These are phyloP conservation scores for Coccyzus lansbergi DNA, from an alignment of 2,797 vertebrate genomes.

Conservation along the genomic window DNA sequence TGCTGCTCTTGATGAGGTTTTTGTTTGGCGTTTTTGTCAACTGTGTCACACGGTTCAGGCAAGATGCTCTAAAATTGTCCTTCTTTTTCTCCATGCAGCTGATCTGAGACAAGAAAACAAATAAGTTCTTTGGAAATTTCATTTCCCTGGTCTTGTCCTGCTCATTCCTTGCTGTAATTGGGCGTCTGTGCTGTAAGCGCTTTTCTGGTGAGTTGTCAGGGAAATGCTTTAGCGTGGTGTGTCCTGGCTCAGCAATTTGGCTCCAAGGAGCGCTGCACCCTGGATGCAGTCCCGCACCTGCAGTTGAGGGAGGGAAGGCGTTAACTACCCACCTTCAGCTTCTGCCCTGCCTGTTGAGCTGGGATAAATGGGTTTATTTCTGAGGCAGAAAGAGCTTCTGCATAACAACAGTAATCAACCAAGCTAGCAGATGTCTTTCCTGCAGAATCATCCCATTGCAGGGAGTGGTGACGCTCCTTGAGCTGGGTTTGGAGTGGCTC, in stretches of 20 bases:
- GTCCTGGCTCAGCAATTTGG: background rate
- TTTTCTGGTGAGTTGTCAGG: slow-evolving; percentile 39
- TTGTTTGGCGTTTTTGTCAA: background rate
- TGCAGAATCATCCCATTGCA: background rate
- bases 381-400: background rate
- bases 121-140: slow-evolving; percentile 46
- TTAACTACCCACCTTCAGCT: background rate
- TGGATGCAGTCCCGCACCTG: background rate
- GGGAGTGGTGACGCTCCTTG: background rate
- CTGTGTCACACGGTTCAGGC: background rate
- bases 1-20: background rate
- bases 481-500: background rate
- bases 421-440: background rate
- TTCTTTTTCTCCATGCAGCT: background rate
- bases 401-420: background rate
- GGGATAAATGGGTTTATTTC: background rate
- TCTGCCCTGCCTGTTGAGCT: background rate
- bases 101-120: slow-evolving; percentile 34
- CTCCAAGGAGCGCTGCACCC: background rate
- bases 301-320: background rate
- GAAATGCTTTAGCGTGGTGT: background rate
- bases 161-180: background rate
- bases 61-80: background rate
- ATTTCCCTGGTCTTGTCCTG: slow-evolving; percentile 51
- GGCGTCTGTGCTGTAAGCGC: background rate